phyloP scores from a whole-genome alignment of 2,113 vertebrate genomes.

The Menidia beryllina region DNA sequence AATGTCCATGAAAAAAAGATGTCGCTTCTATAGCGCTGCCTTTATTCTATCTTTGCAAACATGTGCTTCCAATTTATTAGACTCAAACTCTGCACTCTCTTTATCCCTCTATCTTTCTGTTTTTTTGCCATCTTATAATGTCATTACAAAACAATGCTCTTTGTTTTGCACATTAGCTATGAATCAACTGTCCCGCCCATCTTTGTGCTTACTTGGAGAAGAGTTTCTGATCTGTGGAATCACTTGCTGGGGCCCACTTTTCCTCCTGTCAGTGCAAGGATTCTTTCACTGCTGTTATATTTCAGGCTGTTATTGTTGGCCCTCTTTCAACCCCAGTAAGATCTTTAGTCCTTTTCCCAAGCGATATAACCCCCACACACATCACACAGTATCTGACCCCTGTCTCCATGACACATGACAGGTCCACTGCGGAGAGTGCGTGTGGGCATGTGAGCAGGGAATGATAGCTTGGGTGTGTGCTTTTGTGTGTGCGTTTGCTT shows the following conservation, averaged over 20 bases:
- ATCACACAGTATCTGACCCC: conserved; percentile 88
- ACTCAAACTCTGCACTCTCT: conserved; percentile 80
- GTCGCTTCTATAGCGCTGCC: conserved; percentile 70
- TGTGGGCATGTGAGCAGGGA: conserved; percentile 23
- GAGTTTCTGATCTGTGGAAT: conserved; percentile 88
- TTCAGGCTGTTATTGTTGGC: conserved; percentile 98
- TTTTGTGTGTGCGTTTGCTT: conserved; percentile 26
- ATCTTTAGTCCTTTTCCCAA: conserved; percentile 94
- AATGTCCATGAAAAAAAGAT: conserved; percentile 78
- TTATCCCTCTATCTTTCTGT: background rate
- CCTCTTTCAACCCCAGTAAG: conserved; percentile 83
- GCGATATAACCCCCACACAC: conserved; percentile 90
- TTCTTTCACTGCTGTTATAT: conserved; percentile 86
- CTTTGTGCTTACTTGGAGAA: conserved; percentile 81
- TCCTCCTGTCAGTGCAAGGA: conserved; percentile 66
- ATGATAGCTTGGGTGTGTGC: conserved; percentile 15
- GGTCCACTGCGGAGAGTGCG: conserved; percentile 59
- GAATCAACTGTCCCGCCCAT: conserved; percentile 85
- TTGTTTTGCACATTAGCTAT: conserved; percentile 89
- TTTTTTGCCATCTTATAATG: conserved; percentile 81
- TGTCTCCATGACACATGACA: conserved; percentile 87
- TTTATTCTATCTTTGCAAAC: conserved; percentile 83
- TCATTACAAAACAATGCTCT: conserved; percentile 91
- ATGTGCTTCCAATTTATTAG: conserved; percentile 92
- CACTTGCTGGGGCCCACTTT: conserved; percentile 74